Evolutionary conservation across 1,140 invertebrate species (phyloP).

Genomic region (Samia ricini): DNA sequence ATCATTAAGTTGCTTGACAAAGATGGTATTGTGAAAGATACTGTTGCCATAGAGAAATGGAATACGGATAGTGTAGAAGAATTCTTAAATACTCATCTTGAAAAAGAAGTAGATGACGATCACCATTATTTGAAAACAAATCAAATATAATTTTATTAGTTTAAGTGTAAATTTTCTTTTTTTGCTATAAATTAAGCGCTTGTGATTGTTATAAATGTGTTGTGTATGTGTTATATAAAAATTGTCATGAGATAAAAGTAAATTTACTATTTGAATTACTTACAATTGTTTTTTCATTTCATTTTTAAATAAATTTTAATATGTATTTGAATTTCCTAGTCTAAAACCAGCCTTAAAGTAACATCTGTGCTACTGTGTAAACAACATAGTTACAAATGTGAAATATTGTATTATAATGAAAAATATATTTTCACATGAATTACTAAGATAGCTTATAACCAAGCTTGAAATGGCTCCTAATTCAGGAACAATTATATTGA

Average conservation of each 20-base stretch:
- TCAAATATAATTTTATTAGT: conserved; percentile 62
- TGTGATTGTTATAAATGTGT: no score
- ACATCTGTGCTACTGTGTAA: not conserved
- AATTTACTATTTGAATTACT: not conserved
- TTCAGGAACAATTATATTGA: not conserved
- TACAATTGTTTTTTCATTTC: not conserved
- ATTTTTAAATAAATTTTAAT: no score
- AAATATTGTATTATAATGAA: not conserved
- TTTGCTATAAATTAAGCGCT: no score
- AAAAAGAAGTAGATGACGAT: conserved; percentile 75
- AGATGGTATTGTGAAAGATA: conserved; percentile 89
- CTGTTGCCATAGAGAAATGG: conserved; percentile 97
- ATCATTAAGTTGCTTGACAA: conserved; percentile 93
- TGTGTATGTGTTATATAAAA: no score
- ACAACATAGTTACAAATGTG: not conserved
- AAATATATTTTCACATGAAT: not conserved
- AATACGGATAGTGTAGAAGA: conserved; percentile 97
- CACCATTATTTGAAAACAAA: conserved; percentile 81
- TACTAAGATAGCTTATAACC: not conserved
- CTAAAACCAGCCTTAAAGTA: no score
- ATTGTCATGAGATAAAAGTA: no score
- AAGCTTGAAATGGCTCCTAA: not conserved
- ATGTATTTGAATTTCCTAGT: no score
- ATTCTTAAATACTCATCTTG: conserved; percentile 92
- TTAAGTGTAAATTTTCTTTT: conserved; percentile 11